phyloP scores from a whole-genome alignment of 1,140 invertebrate species.

The Cyphomyrmex costatus region DNA sequence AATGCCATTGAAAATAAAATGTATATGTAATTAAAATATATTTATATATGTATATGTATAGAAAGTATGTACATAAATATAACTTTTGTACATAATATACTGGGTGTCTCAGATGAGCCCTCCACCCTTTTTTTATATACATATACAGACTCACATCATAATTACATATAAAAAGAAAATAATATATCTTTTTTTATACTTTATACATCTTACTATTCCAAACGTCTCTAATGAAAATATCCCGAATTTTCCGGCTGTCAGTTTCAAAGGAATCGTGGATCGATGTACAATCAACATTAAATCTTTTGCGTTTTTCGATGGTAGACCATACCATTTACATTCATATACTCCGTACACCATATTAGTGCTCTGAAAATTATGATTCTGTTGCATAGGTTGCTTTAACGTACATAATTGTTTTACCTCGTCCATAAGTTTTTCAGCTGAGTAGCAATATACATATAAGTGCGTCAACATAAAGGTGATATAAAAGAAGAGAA shows the following conservation, averaged over 20 bases:
- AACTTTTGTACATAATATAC: too few species aligned
- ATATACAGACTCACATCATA: too few species aligned
- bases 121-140: too few species aligned
- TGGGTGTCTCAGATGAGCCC: too few species aligned
- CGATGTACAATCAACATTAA: constrained; percentile 36
- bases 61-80: too few species aligned
- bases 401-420: constrained; percentile 8
- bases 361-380: constrained; percentile 1
- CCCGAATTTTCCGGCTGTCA: constrained; percentile 21
- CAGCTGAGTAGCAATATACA: constrained; percentile 68
- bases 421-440: constrained; percentile 55
- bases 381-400: too few species aligned
- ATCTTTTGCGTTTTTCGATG: not conserved
- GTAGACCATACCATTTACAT: constrained; percentile 11
- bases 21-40: too few species aligned
- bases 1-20: too few species aligned
- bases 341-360: not conserved
- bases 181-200: too few species aligned
- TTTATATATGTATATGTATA: too few species aligned
- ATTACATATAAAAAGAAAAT: too few species aligned
- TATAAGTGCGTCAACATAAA: constrained; percentile 46
- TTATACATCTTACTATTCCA: constrained; percentile 10
- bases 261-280: not conserved
- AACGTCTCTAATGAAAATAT: constrained; percentile 2
- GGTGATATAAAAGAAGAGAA: constrained; percentile 17